Base-by-base conservation (phyloP, 2,888 invertebrate species). In the Ashinkailepas kermadecensis region DNA sequence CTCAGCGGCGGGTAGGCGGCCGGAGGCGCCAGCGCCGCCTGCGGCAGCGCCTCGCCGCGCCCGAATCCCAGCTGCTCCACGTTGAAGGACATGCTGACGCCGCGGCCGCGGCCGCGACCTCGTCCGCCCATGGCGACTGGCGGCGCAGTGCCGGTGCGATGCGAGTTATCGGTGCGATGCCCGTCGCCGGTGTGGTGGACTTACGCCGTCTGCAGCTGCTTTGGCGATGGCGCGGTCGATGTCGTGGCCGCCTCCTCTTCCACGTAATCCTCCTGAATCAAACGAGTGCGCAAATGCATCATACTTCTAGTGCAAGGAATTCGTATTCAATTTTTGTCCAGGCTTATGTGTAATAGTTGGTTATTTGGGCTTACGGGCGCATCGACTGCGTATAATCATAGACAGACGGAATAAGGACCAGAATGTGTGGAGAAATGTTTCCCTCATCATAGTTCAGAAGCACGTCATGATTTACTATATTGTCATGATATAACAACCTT, bases 1-100 rank as follows among this genome's bases (percentile, higher is more conserved):
- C 88, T 88, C 78, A 89, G 85, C 0, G 87, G 86, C 59, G 88
- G 89, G 85, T 87, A 89, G n/a, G 86, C 86, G 0, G 87, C 86
- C 0, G 89, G 88, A 12, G 89, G 89, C 81, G 88, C 87, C 1
- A 88, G 83, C 62, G 88, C 87, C 0, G 87, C 87, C 0, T 86
- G 86, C 0, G 88, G 87, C n/a, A 87, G 83, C 2, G 86, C 85
- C 83, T 89, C 89, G 15, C 87, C 87, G 65, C 87, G 86, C 9
- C 86, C 84, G 80, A 87, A 86, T 2, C 88, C 88, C 15, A 88
- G 83, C 74, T 88, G 87, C 82, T 89, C 89, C 0, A 86, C 85
- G 25, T 85, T 86, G 79, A 88, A 87, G 0, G 88, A 87, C 86
- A 88, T 86, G 67, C 67, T 82, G 82, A 85, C 86, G 0, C 83